Evolutionary conservation across 2,113 vertebrate species (phyloP).

Genomic region (Dolichotis patagonum): DNA sequence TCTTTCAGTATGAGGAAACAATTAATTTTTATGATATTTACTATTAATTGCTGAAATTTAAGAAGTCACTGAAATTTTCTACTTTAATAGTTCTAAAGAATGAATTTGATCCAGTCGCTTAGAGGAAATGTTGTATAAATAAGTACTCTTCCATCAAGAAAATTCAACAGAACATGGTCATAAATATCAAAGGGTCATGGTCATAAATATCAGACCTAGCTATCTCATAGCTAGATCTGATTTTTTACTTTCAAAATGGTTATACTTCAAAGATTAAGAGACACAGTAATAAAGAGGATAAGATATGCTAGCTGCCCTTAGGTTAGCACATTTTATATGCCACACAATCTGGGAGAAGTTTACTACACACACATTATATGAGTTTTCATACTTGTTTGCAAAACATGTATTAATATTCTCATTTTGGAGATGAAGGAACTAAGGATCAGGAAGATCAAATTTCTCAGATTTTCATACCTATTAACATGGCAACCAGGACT

Average conservation of each 20-base stretch:
- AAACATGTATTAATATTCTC: constrained; percentile 19
- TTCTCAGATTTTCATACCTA: constrained; percentile 4
- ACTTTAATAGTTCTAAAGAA: neutral
- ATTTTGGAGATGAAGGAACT: constrained; percentile 23
- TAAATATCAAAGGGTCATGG: neutral
- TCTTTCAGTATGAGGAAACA: constrained; percentile 23
- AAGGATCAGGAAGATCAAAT: neutral
- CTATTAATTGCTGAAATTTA: neutral
- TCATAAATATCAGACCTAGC: neutral
- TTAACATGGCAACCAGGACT: neutral
- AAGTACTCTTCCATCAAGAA: neutral
- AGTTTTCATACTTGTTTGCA: neutral
- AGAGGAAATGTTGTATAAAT: neutral
- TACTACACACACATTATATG: neutral
- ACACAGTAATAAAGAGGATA: neutral
- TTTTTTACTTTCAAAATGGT: neutral
- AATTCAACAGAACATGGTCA: neutral
- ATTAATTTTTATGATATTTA: constrained; percentile 3
- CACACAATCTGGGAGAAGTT: constrained; percentile 6
- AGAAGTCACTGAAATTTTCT: neutral
- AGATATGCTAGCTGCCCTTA: neutral
- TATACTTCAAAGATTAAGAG: neutral
- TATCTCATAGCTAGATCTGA: neutral
- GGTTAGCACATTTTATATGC: neutral
- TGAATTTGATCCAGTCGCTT: neutral